These are phyloP conservation scores for Netelia virgata DNA, from an alignment of 2,888 invertebrate species.

Conservation along the genomic window DNA sequence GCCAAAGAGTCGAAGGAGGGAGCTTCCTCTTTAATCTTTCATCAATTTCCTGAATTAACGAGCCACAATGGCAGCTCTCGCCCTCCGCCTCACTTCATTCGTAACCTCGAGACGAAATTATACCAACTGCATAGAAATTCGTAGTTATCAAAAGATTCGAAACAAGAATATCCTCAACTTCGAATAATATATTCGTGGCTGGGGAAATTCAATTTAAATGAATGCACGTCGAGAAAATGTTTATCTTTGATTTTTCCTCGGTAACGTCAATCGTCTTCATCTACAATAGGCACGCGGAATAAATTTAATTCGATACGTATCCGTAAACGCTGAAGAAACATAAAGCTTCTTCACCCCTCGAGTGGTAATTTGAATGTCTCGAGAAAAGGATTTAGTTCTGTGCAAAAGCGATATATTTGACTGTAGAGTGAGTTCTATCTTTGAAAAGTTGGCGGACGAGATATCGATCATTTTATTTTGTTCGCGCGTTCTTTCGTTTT, in stretches of 20 bases:
- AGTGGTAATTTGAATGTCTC: not conserved
- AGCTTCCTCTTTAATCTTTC: constrained; percentile 77
- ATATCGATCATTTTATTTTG: no score
- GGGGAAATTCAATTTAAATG: constrained; percentile 33
- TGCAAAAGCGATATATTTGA: no score
- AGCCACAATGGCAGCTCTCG: constrained; percentile 74
- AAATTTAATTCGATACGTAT: constrained; percentile 8
- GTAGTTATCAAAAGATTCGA: not conserved
- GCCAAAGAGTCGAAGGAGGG: constrained; percentile 30
- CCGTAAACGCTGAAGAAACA: not conserved
- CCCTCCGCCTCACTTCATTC: constrained; percentile 8
- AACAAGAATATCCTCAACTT: not conserved
- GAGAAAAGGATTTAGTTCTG: not conserved
- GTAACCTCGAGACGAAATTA: not conserved
- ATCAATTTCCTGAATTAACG: constrained; percentile 81
- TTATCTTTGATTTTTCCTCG: constrained; percentile 26
- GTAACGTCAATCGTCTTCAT: constrained; percentile 14
- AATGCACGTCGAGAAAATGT: constrained; percentile 25
- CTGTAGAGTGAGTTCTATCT: no score
- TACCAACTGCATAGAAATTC: not conserved
- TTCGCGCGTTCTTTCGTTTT: no score
- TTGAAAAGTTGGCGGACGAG: no score
- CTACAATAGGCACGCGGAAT: constrained; percentile 29
- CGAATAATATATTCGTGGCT: constrained; percentile 21
- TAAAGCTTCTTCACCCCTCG: not conserved